Base-by-base conservation (phyloP, 2,797 vertebrate genomes). In the Sebastes trivittatus region DNA sequence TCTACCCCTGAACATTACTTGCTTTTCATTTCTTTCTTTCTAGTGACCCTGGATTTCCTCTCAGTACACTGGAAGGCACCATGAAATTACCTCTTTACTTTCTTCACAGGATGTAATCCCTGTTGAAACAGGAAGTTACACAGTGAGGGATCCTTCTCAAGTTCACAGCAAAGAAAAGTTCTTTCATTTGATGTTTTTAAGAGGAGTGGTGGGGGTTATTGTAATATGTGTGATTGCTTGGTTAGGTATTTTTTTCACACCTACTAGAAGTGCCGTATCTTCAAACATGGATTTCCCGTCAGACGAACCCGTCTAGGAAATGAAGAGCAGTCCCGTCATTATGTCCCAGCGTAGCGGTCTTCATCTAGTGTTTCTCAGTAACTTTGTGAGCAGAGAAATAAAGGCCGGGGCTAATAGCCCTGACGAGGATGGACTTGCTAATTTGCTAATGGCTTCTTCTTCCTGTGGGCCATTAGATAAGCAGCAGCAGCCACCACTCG, bases 401-500 rank as follows among this genome's bases (percentile, higher is more conserved):
- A 85, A 86, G 56, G 67, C 78, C 61, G 1, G 6, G 29, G 63
- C 82, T 87, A 88, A 88, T 78, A 86, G 78, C 77, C 72, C 78
- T 86, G 82, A 89, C 75, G 42, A 85, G 79, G 87, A 88, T 77
- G 78, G 78, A 89, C 89, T 86, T 88, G 90, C 80, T 93, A 88
- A 93, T 92, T 88, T 86, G 81, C 85, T 91, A 90, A 93, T 92
- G 89, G 89, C 81, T 69, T 83, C 86, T 78, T 83, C 84, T 92
- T 92, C 91, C 89, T 88, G 89, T 90, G 89, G 90, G 81, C 84
- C 83, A 82, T 92, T 89, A 88, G 91, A 89, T 85, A 77, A 91
- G 86, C 84, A 83, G 87, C 75, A 85, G 75, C 86, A 79, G 84
- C 86, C 81, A 42, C 55, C 55, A 56, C 76, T 75, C 25, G 46